Evolutionary conservation across 2,797 vertebrate species (phyloP).

Genomic region (Limosa lapponica): DNA sequence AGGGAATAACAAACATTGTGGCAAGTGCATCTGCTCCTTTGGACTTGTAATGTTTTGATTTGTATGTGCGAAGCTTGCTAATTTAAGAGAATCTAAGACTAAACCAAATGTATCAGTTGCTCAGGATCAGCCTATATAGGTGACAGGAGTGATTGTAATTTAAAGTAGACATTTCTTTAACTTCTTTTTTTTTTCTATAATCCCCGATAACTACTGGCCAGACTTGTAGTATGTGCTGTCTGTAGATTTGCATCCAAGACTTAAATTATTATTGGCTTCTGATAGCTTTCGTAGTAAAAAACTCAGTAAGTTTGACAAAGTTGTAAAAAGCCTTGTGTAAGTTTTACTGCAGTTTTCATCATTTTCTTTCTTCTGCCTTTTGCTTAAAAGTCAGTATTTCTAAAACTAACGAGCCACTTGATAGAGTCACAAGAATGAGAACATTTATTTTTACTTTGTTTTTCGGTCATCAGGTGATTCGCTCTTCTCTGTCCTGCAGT

Average conservation of each 20-base stretch:
- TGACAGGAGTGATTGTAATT: neutral
- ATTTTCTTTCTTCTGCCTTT: neutral
- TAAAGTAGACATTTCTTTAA: neutral
- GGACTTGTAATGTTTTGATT: neutral
- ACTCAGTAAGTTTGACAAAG: neutral
- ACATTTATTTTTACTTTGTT: neutral
- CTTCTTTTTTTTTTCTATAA: neutral
- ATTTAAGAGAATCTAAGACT: neutral
- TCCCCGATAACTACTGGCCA: accelerated
- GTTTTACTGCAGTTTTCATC: neutral
- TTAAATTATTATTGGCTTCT: neutral
- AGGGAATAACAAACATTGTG: neutral
- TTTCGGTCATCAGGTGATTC: neutral
- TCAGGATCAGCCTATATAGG: accelerated
- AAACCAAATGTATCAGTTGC: neutral
- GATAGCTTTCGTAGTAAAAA: neutral
- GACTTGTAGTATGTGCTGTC: neutral
- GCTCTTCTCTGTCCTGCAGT: neutral
- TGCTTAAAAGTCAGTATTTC: neutral
- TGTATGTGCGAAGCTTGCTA: accelerated
- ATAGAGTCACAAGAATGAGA: neutral
- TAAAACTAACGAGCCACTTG: neutral
- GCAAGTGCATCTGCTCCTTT: neutral
- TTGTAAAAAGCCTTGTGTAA: neutral
- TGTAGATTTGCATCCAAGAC: neutral